Evolutionary conservation across 2,113 vertebrate species (phyloP).

Genomic region (Syngnathus scovelli): DNA sequence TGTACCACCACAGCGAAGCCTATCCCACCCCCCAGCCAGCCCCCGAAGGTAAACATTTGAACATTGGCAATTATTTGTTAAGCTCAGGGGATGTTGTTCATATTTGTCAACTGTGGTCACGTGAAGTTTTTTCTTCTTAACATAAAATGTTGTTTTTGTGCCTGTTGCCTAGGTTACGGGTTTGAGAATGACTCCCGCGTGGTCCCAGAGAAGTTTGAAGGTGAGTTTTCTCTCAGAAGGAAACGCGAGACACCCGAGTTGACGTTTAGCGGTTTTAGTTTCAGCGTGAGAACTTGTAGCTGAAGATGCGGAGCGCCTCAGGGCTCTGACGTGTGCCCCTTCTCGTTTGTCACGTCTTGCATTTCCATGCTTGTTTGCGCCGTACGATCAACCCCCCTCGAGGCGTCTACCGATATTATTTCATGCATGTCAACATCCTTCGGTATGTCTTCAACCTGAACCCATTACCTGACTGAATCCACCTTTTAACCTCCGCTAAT

Average conservation of each 20-base stretch:
- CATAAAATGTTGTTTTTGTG: too few relatives aligned
- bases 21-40: slow-evolving; percentile 71
- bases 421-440: too few relatives aligned
- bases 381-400: too few relatives aligned
- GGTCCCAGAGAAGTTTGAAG: slow-evolving; percentile 94
- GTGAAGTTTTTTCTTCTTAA: too few relatives aligned
- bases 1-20: slow-evolving; percentile 79
- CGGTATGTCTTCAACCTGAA: too few relatives aligned
- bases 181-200: slow-evolving; percentile 92
- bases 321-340: neutral
- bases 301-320: neutral
- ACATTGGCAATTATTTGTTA: neutral
- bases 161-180: slow-evolving; percentile 75
- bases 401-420: neutral
- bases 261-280: neutral
- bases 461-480: too few relatives aligned
- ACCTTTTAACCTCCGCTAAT: too few relatives aligned
- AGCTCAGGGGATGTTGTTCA: too few relatives aligned
- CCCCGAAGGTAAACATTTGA: slow-evolving; percentile 64
- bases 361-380: neutral
- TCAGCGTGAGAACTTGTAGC: neutral
- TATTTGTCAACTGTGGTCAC: too few relatives aligned
- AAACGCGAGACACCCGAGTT: neutral
- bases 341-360: neutral
- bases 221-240: slow-evolving; percentile 59